phyloP scores from a whole-genome alignment of 1,140 invertebrate genomes.

The Hypothenemus hampei region DNA sequence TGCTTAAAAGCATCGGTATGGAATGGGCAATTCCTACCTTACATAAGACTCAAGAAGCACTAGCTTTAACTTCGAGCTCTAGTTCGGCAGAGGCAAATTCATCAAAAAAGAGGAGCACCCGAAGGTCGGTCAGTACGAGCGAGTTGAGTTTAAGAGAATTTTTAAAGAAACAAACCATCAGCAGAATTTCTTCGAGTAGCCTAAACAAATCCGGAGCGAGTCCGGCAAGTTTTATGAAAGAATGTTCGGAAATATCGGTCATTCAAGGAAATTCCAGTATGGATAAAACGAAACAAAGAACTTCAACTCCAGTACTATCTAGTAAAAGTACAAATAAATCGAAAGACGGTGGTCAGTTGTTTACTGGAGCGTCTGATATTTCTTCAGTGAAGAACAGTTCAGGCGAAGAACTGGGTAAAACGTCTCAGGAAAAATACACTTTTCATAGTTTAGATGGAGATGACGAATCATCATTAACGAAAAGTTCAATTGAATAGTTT shows the following conservation, averaged over 20 bases:
- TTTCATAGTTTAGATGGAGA: constrained; percentile 15
- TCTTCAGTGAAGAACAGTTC: constrained; percentile 46
- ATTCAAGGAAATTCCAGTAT: constrained; percentile 30
- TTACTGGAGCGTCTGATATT: constrained; percentile 50
- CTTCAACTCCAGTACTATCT: constrained; percentile 47
- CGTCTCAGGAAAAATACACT: not conserved
- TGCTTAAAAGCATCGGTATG: constrained; percentile 56
- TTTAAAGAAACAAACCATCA: constrained; percentile 31
- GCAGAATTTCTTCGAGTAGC: constrained; percentile 36
- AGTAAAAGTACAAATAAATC: constrained; percentile 39
- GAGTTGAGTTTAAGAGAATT: constrained; percentile 37
- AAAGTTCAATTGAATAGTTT: constrained; percentile 12
- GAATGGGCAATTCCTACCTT: constrained; percentile 61
- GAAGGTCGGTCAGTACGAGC: constrained; percentile 23
- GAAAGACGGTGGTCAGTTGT: constrained; percentile 46
- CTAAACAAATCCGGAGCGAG: constrained; percentile 26
- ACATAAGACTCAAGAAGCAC: constrained; percentile 60
- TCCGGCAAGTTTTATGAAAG: constrained; percentile 30
- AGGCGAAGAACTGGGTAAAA: constrained; percentile 7
- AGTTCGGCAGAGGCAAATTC: constrained; percentile 49
- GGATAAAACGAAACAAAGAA: constrained; percentile 43
- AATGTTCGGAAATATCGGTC: constrained; percentile 31
- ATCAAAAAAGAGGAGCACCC: constrained; percentile 12
- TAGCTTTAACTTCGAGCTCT: constrained; percentile 58
- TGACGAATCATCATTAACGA: constrained; percentile 1